phyloP scores from a whole-genome alignment of 92 coral and sea anemone genomes.

The Plumapathes pennacea region DNA sequence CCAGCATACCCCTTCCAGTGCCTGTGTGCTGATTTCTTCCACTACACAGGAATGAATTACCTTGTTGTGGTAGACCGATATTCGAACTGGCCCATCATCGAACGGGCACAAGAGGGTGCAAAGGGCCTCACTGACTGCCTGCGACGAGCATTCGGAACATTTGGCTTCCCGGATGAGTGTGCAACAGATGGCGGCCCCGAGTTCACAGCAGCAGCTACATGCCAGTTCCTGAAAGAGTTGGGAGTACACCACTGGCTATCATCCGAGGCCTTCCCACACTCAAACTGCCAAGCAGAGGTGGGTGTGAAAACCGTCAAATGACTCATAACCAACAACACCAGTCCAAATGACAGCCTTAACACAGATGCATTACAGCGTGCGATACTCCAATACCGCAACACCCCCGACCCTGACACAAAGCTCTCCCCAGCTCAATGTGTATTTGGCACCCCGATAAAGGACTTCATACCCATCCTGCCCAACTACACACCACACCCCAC shows the following conservation, averaged over 20 bases:
- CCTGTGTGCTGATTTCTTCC: conserved; percentile 60
- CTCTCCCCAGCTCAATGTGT: conserved; percentile 56
- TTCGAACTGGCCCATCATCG: conserved; percentile 68
- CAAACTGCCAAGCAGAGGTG: conserved; percentile 41
- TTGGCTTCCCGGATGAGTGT: conserved; percentile 55
- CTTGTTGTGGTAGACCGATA: conserved; percentile 62
- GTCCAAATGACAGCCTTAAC: conserved; percentile 28
- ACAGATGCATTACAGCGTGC: conserved; percentile 30
- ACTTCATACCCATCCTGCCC: conserved; percentile 64
- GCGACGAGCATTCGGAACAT: conserved; percentile 31
- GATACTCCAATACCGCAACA: conserved; percentile 53
- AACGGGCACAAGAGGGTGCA: conserved; percentile 48
- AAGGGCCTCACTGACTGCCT: conserved; percentile 58
- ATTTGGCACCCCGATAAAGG: conserved; percentile 58
- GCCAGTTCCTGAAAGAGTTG: conserved; percentile 59
- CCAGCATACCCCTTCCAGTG: conserved; percentile 61
- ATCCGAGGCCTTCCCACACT: conserved; percentile 51
- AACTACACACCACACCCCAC: conserved; percentile 28
- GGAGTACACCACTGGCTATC: conserved; percentile 50
- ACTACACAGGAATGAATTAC: conserved; percentile 55
- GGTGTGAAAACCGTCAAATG: conserved; percentile 33
- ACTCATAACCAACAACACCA: conserved; percentile 36
- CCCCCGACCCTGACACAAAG: conserved; percentile 34
- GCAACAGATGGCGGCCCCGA: conserved; percentile 52
- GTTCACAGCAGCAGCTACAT: conserved; percentile 40